Percentiles rank a stretch among this genome's conserved stretches.
These are phyloP conservation scores for Nephrocerus scutellatus DNA, from an alignment of 2,888 invertebrate genomes.

Conservation along the genomic window DNA sequence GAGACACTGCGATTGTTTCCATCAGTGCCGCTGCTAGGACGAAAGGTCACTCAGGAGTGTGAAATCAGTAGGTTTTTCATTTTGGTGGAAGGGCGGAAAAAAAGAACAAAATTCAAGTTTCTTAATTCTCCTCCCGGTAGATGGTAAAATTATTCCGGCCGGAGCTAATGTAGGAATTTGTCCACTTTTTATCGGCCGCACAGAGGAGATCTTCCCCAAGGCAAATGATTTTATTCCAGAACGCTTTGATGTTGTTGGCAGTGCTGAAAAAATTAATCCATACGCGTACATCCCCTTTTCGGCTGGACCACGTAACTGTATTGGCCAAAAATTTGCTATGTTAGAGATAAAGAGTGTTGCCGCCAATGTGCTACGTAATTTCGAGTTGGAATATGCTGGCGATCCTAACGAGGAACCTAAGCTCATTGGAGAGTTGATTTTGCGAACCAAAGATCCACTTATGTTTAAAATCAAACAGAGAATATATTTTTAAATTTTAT, in stretches of 20 bases:
- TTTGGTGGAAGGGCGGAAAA: neutral
- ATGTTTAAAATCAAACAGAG: constrained; percentile 39
- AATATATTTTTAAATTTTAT: too few species aligned
- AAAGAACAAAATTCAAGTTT: neutral
- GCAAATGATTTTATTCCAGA: constrained; percentile 42
- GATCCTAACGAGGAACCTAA: constrained; percentile 30
- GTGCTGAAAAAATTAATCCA: constrained; percentile 39
- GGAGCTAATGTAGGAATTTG: constrained; percentile 43
- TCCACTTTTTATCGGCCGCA: constrained; percentile 37
- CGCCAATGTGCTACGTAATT: constrained; percentile 40
- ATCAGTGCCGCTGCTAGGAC: constrained; percentile 42
- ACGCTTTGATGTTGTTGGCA: constrained; percentile 40
- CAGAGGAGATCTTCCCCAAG: constrained; percentile 36
- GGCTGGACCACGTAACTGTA: constrained; percentile 46
- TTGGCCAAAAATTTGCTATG: constrained; percentile 47
- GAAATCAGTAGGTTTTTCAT: constrained; percentile 38
- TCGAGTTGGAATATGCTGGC: constrained; percentile 34
- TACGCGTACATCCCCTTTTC: constrained; percentile 46
- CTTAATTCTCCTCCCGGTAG: constrained; percentile 22
- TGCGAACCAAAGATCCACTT: constrained; percentile 42
- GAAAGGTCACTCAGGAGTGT: constrained; percentile 39
- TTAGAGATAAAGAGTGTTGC: constrained; percentile 43
- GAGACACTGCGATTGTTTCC: constrained; percentile 44
- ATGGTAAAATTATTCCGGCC: constrained; percentile 43
- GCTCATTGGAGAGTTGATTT: constrained; percentile 40